phyloP scores from a whole-genome alignment of 2,888 invertebrate genomes.

The Malthinus flaveolus region DNA sequence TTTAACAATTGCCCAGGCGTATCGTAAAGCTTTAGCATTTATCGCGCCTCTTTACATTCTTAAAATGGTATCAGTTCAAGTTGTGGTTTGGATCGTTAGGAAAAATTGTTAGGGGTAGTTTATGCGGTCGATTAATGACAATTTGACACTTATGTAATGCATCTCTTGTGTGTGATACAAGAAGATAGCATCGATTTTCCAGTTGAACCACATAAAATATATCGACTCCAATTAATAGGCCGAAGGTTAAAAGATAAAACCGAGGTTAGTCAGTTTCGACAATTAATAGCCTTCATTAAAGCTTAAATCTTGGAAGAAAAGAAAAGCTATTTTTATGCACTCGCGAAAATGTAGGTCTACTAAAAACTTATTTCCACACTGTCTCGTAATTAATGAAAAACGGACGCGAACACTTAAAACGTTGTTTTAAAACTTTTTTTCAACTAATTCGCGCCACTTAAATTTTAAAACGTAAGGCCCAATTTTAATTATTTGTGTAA shows the following conservation, averaged over 20 bases:
- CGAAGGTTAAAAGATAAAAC: slow-evolving; percentile 6
- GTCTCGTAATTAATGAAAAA: slow-evolving; percentile 11
- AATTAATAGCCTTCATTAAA: slow-evolving; percentile 16
- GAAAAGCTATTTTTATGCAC: background rate
- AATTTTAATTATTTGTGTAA: too few relatives aligned
- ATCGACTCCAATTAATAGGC: slow-evolving; percentile 8
- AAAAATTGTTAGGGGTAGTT: too few relatives aligned
- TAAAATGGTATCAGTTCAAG: too few relatives aligned
- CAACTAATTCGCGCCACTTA: too few relatives aligned
- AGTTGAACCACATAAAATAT: slow-evolving; percentile 10
- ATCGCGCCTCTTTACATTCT: background rate
- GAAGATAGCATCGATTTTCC: slow-evolving; percentile 23
- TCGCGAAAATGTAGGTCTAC: slow-evolving; percentile 16
- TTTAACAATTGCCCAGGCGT: slow-evolving; percentile 8
- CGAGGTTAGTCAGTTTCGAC: slow-evolving; percentile 6
- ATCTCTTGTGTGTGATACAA: slow-evolving; percentile 9
- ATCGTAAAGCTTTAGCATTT: slow-evolving; percentile 11
- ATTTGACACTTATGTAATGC: too few relatives aligned
- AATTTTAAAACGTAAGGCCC: background rate
- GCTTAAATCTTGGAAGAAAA: slow-evolving; percentile 9
- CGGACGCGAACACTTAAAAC: slow-evolving; percentile 3
- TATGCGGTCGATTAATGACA: too few relatives aligned
- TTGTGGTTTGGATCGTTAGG: too few relatives aligned
- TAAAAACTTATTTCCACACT: slow-evolving; percentile 8
- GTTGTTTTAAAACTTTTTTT: background rate